These are phyloP conservation scores for Ctenopoma kingsleyae DNA, from an alignment of 2,797 vertebrate genomes.

Conservation along the genomic window DNA sequence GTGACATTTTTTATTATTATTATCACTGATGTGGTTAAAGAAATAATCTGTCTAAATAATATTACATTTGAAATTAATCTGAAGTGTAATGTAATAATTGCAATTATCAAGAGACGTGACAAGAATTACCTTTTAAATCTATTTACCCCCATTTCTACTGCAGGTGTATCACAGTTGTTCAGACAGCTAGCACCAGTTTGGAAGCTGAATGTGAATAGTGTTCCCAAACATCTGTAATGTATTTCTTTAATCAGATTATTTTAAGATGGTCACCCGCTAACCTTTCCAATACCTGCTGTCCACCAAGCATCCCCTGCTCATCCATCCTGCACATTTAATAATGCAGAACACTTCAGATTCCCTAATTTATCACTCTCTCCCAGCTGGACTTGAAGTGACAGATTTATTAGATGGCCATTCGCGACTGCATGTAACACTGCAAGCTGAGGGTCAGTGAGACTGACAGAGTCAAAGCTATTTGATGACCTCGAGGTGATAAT, in stretches of 20 bases:
- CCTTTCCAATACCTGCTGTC: constrained; percentile 55
- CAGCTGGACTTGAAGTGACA: constrained; percentile 77
- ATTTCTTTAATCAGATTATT: constrained; percentile 62
- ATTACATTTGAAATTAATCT: too few relatives aligned
- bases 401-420: constrained; percentile 79
- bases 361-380: constrained; percentile 68
- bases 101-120: neutral
- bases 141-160: neutral
- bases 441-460: constrained; percentile 57
- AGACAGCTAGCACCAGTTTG: constrained; percentile 11
- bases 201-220: constrained; percentile 38
- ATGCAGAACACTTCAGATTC: constrained; percentile 49
- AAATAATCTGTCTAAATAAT: too few relatives aligned
- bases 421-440: constrained; percentile 54
- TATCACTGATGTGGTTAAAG: neutral
- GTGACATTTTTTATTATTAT: neutral
- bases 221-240: constrained; percentile 66
- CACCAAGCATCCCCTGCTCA: constrained; percentile 37
- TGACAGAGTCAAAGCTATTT: constrained; percentile 70
- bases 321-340: constrained; percentile 62
- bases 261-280: constrained; percentile 46
- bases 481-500: constrained; percentile 79
- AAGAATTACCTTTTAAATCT: neutral
- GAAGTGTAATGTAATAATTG: neutral
- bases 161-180: constrained; percentile 19